A percentile compares a stretch with the other conserved stretches of the same genome.
phyloP scores from a whole-genome alignment of 2,113 vertebrate species.

The Polyodon spathula region DNA sequence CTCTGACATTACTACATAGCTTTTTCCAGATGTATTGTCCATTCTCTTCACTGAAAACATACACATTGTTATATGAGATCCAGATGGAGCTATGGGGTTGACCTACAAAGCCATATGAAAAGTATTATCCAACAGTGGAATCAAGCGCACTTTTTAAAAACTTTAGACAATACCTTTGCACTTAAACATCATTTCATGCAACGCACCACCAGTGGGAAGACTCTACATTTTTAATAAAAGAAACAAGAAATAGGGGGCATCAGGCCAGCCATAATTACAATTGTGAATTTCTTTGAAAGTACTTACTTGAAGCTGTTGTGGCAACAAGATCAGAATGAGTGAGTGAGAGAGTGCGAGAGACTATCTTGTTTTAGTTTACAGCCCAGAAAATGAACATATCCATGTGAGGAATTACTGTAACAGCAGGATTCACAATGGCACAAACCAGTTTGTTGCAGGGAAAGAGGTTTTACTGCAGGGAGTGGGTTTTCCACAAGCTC shows the following conservation, averaged over 20 bases:
- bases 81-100: constrained; percentile 44
- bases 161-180: no score
- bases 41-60: constrained; percentile 28
- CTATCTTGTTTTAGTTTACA: constrained; percentile 20
- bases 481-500: constrained; percentile 98
- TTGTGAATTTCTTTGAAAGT: background rate
- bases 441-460: constrained; percentile 94
- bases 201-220: background rate
- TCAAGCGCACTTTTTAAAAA: constrained; percentile 19
- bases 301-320: constrained; percentile 15
- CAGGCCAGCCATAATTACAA: background rate
- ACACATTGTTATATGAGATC: constrained; percentile 27
- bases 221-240: constrained; percentile 6
- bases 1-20: constrained; percentile 3
- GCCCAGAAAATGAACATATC: constrained; percentile 38
- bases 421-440: constrained; percentile 73
- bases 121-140: constrained; percentile 25
- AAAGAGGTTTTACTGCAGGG: constrained; percentile 94
- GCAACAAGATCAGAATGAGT: constrained; percentile 27
- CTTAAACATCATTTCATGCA: constrained; percentile 16
- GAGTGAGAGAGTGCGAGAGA: constrained; percentile 19
- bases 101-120: constrained; percentile 33
- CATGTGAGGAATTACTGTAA: constrained; percentile 58
- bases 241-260: background rate
- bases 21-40: constrained; percentile 52